Base-by-base conservation (phyloP, 2,113 vertebrate genomes). In the Terrapene triunguis region DNA sequence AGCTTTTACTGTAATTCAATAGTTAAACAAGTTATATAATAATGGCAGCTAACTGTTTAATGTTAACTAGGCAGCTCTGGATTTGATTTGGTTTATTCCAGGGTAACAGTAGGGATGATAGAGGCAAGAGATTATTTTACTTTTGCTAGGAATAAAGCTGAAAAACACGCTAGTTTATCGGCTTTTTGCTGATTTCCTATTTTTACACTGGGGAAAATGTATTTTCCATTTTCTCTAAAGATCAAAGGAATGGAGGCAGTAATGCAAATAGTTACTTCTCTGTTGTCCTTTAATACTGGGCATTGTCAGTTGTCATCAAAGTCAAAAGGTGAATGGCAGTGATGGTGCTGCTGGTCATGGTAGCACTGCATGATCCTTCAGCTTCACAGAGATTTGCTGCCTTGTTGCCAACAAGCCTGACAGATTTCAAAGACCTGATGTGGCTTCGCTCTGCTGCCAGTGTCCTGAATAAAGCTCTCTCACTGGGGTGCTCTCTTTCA, bases 391-490 rank as follows among this genome's bases (percentile, higher is more conserved):
- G 35, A 48, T 65, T 76, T 82, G 1, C 27, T 97, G 85, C 47
- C 78, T 90, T 65, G 72, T n/a, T 90, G 74, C 88, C 95, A 97
- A 9, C 6, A 24, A 80, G 89, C 35, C 54, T 93, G 44, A 4
- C 83, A 42, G 62, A 95, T 82, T 93, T 95, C 82, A 93, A 95
- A 88, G 54, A 78, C 54, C 84, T 85, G 89, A 90, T 62, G 42
- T 96, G 42, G 76, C 55, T 72, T 81, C 74, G 38, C n/a, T 97
- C 59, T 92, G 29, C 38, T 82, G 72, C 80, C 47, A 92, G 21
- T 62, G 47, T 90, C 89, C 88, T 96, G 79, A 94, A 91, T 35
- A 7, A 86, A 53, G 87, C 90, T 93, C 54, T 91, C 82, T 95
- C 93, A 54, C 82, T 95, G 85, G 38, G 89, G 19, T 2, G 3